Evolutionary conservation across 2,113 vertebrate species (phyloP).

Genomic region (Crotalus viridis): DNA sequence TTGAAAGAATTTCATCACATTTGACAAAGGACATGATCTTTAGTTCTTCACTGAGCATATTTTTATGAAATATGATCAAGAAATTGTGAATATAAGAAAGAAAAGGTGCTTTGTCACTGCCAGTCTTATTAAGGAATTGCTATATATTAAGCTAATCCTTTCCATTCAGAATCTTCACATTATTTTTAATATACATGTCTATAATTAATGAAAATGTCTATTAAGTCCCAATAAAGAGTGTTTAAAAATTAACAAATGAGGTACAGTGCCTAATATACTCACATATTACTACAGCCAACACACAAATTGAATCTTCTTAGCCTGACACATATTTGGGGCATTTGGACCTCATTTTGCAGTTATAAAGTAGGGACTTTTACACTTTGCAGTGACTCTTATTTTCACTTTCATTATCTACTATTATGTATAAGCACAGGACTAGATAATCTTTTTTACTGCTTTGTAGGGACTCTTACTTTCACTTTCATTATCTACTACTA

Average conservation of each 20-base stretch:
- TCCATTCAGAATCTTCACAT: not conserved
- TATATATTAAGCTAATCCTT: not conserved
- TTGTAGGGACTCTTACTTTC: not conserved
- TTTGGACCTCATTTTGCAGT: not conserved
- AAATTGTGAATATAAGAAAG: not conserved
- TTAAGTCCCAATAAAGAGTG: slow-evolving; percentile 35
- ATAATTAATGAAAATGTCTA: slow-evolving; percentile 29
- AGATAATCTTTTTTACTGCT: not conserved
- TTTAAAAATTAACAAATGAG: slow-evolving; percentile 35
- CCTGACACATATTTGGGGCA: slow-evolving; percentile 3
- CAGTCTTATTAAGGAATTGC: not conserved
- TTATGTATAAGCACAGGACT: not conserved
- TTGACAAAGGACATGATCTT: not conserved
- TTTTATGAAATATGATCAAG: not conserved
- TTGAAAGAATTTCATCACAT: not conserved
- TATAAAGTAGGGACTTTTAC: slow-evolving; percentile 8
- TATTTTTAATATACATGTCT: slow-evolving; percentile 20
- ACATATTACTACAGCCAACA: slow-evolving; percentile 36
- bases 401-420: not conserved
- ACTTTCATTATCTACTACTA: not conserved
- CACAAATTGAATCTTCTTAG: slow-evolving; percentile 46
- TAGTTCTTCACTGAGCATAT: not conserved
- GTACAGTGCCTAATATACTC: slow-evolving; percentile 37
- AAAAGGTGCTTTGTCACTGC: not conserved
- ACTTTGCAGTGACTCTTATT: not conserved